Evolutionary conservation across 2,113 vertebrate species (phyloP), one percentile per base, ranked within the genome.

Genomic region (Grammomys surdaster): DNA sequence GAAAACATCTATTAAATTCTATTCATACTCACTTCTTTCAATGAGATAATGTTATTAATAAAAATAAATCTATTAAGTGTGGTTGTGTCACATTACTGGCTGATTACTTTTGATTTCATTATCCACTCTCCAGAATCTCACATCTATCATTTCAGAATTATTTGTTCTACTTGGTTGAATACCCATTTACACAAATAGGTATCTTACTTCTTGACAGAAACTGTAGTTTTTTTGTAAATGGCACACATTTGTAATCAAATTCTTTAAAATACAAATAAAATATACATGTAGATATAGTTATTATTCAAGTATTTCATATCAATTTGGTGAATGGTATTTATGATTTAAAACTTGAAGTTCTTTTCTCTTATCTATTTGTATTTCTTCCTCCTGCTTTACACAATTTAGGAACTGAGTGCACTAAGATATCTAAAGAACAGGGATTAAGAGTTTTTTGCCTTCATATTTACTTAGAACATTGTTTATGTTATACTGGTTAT

Each of bases 101-200:
- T 96, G 96, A 95, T 75, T 94, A 14, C 14, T 96, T 46, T 97
- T 95, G 56, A 89, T 95, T 94, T 94, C 56, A 90, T 89, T 90
- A 97, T 26, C 20, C 2, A 58, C 11, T 90, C 43, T 56, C 84
- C 20, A 93, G 82, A 85, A 75, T 51, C 51, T 69, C 73, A 28
- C 8, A 81, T 63, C 51, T 46, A 78, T 51, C 26, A 54, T 88
- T 43, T 96, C 36, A 88, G 17, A 85, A 85, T 77, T 89, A 73
- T 94, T 93, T 96, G 31, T 96, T 69, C 36, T 75, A 8, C 90
- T 96, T 94, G 72, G 86, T 31, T 94, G 89, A 95, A 63, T 82
- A 65, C 28, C 58, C 24, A 63, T n/a, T 96, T 88, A 67, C 28
- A 69, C 24, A 19, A 85, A 40, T 31, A 90, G 33, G 28, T 2